A percentile compares a stretch with the other conserved stretches of the same genome.
Conservation (phyloP, 2,888 invertebrate genomes). For the Drosophila melanosoma region DNA sequence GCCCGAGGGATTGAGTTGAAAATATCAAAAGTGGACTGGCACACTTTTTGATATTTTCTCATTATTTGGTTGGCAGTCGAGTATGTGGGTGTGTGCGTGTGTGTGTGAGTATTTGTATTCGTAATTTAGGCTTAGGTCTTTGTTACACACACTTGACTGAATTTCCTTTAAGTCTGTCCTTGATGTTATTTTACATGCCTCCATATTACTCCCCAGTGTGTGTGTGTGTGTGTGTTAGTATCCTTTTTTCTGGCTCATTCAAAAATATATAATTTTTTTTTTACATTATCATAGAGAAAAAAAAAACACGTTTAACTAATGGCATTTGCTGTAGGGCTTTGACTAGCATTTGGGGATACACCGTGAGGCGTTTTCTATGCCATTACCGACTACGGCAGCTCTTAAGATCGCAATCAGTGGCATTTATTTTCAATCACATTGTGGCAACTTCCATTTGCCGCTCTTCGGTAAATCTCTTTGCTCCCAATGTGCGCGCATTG, state of each 20-base stretch:
- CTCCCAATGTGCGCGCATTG: conserved; percentile 56
- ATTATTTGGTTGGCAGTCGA: conserved; percentile 62
- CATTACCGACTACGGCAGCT: conserved; percentile 62
- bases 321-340: conserved; percentile 42
- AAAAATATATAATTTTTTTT: conserved; percentile 18
- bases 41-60: conserved; percentile 75
- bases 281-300: conserved; percentile 42
- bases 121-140: conserved; percentile 76
- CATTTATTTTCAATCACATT: conserved; percentile 67
- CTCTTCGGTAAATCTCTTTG: neutral
- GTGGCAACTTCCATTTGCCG: conserved; percentile 13
- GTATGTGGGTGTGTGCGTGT: conserved; percentile 25
- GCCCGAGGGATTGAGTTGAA: conserved; percentile 42
- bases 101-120: conserved; percentile 31
- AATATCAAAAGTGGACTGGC: conserved; percentile 62
- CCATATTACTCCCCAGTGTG: conserved; percentile 10
- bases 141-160: conserved; percentile 79
- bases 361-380: conserved; percentile 37
- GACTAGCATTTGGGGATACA: conserved; percentile 26
- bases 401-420: conserved; percentile 75
- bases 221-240: conserved; percentile 27
- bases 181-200: conserved; percentile 53
- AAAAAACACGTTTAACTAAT: conserved; percentile 47
- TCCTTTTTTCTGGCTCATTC: conserved; percentile 53
- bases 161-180: conserved; percentile 60